Base-by-base conservation (phyloP, 2,113 vertebrate genomes). In the Salvator merianae region DNA sequence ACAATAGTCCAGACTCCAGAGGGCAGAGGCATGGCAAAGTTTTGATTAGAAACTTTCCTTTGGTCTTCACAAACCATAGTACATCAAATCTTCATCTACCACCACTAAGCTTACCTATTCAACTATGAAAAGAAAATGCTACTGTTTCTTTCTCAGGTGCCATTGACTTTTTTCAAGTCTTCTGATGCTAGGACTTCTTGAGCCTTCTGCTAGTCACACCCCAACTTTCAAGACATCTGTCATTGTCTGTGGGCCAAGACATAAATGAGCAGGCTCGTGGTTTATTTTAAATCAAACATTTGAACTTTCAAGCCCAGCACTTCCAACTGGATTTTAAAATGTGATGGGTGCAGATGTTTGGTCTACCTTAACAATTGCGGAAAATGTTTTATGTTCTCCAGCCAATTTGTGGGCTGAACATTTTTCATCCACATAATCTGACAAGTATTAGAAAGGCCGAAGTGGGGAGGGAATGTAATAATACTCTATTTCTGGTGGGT, bases 371-470 rank as follows among this genome's bases (percentile, higher is more conserved):
- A 80, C 20, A 69, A 50, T 80, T 50, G 40, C 14, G 9, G 65
- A 47, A 69, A 80, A 43, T 80, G 78, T 69, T 69, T 80, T 80
- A 30, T 80, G 40, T 34, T 69, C 69, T 69, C 65, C 68, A 53
- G 38, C 65, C 78, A 80, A 69, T 69, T 80, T 43, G 47, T 34
- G 30, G 65, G 63, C 63, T 69, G 78, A 69, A 80, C 65, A 80
- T 80, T 80, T 80, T 80, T 80, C 78, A 80, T 80, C 78, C 78
- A 69, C 16, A n/a, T 69, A 69, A 79, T 43, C 36, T 79, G 78
- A 80, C 78, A 80, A 69, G 65, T 69, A 80, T 80, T 68, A 80
- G 63, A 69, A 80, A 66, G 40, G 78, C 65, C 22, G 65, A 24
- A 80, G 40, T 43, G 32, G 20, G n/a, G 65, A 50, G 40, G 78